Evolutionary conservation across 2,888 invertebrate genomes (phyloP), one percentile per base, ranked within the genome.

Genomic region (Scaptomyza reducta): DNA sequence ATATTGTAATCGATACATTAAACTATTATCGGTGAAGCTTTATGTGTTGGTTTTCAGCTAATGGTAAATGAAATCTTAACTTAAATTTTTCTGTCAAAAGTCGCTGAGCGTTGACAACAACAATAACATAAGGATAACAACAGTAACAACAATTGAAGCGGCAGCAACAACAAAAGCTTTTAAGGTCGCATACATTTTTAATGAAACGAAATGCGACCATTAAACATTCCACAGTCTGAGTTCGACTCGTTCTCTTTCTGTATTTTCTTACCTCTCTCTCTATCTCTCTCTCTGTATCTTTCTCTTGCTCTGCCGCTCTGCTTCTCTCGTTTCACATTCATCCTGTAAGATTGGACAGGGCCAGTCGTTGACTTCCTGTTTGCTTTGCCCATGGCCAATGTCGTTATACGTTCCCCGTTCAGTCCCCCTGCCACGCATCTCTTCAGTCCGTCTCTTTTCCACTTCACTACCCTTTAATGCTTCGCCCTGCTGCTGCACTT

Each of bases 201-300:
- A 87, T 89, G 86, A 81, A 88, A 88, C 77, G 69, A 88, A 84
- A 84, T 83, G 87, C 74, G 87, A 70, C 77, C 88, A 86, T 86
- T 87, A 82, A 87, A 79, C 79, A 87, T 81, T 73, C 76, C 79
- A 68, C 59, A 79, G 70, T 70, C 64, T 62, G 55, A 68, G 64
- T 56, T 58, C 45, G 56, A 73, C 16, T 73, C 61, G 13, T 27
- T 0, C 42, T 22, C 38, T 9, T 14, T 29, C 33, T 54, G 25
- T 51, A 40, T 38, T 49, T n/a, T 35, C 18, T 14, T 9, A 40
- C 11, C 35, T 46, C 31, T 0, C 25, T 6, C 18, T 18, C n/a
- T 38, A 44, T 13, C 16, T 14, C 13, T 38, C 40, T 13, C 27
- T 14, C 14, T 14, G 7, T 38, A 40, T 7, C 27, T 13, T 13